Evolutionary conservation across 2,888 invertebrate species (phyloP).

Genomic region (Tinea semifulvella): DNA sequence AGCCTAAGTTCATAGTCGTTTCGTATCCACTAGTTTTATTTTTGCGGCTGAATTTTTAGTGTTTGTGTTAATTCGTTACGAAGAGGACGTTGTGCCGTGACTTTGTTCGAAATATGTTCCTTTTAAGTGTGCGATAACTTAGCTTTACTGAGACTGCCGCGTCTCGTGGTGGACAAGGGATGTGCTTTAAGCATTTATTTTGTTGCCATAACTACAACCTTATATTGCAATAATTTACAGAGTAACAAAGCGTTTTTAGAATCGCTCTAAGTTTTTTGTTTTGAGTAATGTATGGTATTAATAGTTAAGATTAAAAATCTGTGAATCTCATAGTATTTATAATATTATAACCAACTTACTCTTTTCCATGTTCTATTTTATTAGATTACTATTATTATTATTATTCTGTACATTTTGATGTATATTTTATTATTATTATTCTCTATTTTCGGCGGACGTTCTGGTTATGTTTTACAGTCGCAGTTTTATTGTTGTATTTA

Average conservation of each 20-base stretch:
- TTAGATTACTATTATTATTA: conserved; percentile 41
- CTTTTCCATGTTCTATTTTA: conserved; percentile 52
- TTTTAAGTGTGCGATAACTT: conserved; percentile 56
- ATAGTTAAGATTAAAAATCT: conserved; percentile 66
- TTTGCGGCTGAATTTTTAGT: conserved; percentile 42
- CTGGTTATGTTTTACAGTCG: conserved; percentile 60
- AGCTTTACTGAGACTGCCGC: conserved; percentile 34
- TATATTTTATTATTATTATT: conserved; percentile 60
- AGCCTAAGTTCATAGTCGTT: conserved; percentile 49
- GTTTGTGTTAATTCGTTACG: conserved; percentile 39
- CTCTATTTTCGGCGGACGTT: conserved; percentile 50
- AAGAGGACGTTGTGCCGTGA: conserved; percentile 37
- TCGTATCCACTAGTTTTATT: conserved; percentile 64
- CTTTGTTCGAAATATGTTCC: conserved; percentile 59
- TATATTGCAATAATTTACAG: conserved; percentile 67
- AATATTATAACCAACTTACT: conserved; percentile 60
- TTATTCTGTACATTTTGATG: conserved; percentile 65
- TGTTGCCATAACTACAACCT: conserved; percentile 67
- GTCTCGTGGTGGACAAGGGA: conserved; percentile 60
- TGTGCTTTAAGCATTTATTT: conserved; percentile 69
- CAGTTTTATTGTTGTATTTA: conserved; percentile 62
- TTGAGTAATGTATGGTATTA: conserved; percentile 60
- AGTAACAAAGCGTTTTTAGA: conserved; percentile 55
- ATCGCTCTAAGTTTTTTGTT: conserved; percentile 43
- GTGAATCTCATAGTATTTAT: conserved; percentile 68